These are phyloP conservation scores for Serripes groenlandicus DNA, from an alignment of 2,888 invertebrate species.

Conservation along the genomic window DNA sequence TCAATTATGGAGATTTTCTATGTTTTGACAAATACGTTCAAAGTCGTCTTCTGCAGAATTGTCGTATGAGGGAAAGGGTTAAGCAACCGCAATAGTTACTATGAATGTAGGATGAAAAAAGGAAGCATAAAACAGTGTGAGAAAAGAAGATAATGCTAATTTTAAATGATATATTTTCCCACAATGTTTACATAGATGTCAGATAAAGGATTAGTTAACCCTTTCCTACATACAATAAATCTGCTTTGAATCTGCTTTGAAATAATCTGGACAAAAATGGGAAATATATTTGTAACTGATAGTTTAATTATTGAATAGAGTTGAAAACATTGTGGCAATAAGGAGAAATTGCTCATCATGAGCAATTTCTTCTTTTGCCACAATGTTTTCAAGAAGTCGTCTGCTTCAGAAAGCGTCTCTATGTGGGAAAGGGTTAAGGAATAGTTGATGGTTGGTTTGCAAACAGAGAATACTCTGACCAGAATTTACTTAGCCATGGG, in stretches of 20 bases:
- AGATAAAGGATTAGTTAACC: background rate
- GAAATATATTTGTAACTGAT: background rate
- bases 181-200: background rate
- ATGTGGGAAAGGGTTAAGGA: background rate
- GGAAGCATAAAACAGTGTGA: background rate
- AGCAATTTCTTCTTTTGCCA: slow-evolving; percentile 9
- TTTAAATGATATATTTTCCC: background rate
- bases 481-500: no score
- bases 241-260: background rate
- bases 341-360: slow-evolving; percentile 12
- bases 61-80: no score
- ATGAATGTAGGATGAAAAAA: no score
- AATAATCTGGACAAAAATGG: background rate
- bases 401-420: background rate
- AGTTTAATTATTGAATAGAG: background rate
- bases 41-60: no score
- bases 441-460: no score
- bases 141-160: background rate
- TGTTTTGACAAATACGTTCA: no score
- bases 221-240: slow-evolving; percentile 4
- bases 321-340: slow-evolving; percentile 6
- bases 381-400: slow-evolving; percentile 3
- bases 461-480: no score
- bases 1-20: no score
- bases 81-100: no score